Conservation (phyloP, 1,140 invertebrate genomes). For the Trachymyrmex cornetzi region DNA sequence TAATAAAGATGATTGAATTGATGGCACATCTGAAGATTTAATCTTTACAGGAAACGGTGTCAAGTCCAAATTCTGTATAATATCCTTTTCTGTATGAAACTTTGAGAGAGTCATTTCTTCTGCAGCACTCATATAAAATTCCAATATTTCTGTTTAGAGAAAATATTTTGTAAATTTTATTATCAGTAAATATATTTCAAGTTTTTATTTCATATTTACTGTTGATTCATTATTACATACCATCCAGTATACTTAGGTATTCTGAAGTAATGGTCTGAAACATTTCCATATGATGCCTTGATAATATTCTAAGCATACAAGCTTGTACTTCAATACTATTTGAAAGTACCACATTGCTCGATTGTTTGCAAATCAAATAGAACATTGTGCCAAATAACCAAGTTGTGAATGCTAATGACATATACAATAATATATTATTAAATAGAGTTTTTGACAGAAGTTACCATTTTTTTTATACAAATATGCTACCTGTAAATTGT, state of each 20-base stretch:
- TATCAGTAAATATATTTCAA: neutral
- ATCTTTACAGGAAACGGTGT: conserved; percentile 76
- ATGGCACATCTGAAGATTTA: conserved; percentile 67
- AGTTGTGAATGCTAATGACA: conserved; percentile 80
- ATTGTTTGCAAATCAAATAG: conserved; percentile 76
- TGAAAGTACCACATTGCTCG: conserved; percentile 72
- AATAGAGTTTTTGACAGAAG: conserved; percentile 20
- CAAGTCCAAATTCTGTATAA: conserved; percentile 79
- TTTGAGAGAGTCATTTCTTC: conserved; percentile 72
- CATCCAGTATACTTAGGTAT: conserved; percentile 80
- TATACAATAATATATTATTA: neutral
- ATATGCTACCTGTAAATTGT: conserved; percentile 76
- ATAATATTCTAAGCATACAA: conserved; percentile 81
- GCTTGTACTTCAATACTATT: conserved; percentile 81
- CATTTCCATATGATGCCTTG: conserved; percentile 74
- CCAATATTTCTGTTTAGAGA: conserved; percentile 72
- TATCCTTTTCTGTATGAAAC: conserved; percentile 74
- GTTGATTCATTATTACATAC: conserved; percentile 65
- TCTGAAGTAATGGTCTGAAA: conserved; percentile 77
- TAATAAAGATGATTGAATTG: conserved; percentile 78
- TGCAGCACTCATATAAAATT: conserved; percentile 61
- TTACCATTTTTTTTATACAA: neutral
- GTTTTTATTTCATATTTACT: conserved; percentile 9
- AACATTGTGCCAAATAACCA: conserved; percentile 84
- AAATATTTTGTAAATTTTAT: conserved; percentile 7